Evolutionary conservation across 35 echinoderm and acorn worm genomes (phyloP).

Genomic region (Strongylocentrotus purpuratus): DNA sequence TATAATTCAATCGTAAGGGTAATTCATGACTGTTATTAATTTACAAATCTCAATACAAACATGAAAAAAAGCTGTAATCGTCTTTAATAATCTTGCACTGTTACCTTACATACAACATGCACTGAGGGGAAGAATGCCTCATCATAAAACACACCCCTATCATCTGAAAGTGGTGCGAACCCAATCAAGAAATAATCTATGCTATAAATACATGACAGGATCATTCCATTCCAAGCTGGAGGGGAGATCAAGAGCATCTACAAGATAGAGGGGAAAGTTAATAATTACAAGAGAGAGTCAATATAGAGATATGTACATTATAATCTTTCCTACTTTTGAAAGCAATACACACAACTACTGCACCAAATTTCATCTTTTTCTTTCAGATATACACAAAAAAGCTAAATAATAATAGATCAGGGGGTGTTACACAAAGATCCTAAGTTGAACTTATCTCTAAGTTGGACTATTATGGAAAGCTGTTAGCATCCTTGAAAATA

Average conservation of each 20-base stretch:
- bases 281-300: background rate
- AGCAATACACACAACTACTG: conserved; percentile 1
- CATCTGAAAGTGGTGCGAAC: background rate
- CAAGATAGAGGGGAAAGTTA: background rate
- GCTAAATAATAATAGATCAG: background rate
- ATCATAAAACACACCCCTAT: background rate
- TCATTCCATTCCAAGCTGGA: background rate
- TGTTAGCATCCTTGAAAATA: no score
- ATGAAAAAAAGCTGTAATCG: background rate
- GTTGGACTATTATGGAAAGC: no score
- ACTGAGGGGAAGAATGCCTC: background rate
- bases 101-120: background rate
- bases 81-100: background rate
- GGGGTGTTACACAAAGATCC: no score
- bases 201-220: conserved; percentile 3
- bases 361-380: background rate
- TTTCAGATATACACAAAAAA: background rate
- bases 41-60: background rate
- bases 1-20: background rate
- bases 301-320: background rate
- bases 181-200: background rate
- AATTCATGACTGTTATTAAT: background rate
- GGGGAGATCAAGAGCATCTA: conserved; percentile 9
- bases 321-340: background rate
- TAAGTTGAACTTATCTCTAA: no score